These are phyloP conservation scores for Irena cyanogastra DNA, from an alignment of 2,113 vertebrate genomes.

Conservation along the genomic window DNA sequence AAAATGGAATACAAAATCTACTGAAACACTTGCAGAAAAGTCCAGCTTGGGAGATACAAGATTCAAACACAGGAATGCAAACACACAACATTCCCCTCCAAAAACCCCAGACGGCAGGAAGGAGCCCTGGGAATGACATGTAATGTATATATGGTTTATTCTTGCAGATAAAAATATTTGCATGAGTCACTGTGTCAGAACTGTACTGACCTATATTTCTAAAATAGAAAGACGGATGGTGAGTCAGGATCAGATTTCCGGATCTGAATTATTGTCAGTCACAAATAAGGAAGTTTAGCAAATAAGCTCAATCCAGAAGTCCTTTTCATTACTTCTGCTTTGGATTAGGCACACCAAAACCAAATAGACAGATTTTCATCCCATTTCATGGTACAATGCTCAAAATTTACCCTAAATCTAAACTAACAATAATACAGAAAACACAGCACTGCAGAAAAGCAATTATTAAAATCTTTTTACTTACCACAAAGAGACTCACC, in stretches of 20 bases:
- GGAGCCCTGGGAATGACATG: background rate
- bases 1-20: background rate
- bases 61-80: background rate
- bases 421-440: background rate
- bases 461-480: background rate
- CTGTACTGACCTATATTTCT: background rate
- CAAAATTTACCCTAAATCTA: background rate
- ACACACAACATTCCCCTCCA: accelerated
- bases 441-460: background rate
- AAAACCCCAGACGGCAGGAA: background rate
- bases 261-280: background rate
- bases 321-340: background rate
- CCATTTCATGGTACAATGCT: background rate
- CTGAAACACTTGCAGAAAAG: background rate
- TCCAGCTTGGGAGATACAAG: background rate
- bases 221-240: background rate
- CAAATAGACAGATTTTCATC: background rate
- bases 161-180: background rate
- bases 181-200: background rate
- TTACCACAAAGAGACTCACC: background rate
- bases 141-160: background rate
- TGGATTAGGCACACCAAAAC: background rate
- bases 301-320: background rate
- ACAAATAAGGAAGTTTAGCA: background rate
- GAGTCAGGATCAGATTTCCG: background rate